Evolutionary conservation across 2,888 invertebrate genomes (phyloP), one percentile per base, ranked within the genome.

Genomic region (Orchesellides sinensis): DNA sequence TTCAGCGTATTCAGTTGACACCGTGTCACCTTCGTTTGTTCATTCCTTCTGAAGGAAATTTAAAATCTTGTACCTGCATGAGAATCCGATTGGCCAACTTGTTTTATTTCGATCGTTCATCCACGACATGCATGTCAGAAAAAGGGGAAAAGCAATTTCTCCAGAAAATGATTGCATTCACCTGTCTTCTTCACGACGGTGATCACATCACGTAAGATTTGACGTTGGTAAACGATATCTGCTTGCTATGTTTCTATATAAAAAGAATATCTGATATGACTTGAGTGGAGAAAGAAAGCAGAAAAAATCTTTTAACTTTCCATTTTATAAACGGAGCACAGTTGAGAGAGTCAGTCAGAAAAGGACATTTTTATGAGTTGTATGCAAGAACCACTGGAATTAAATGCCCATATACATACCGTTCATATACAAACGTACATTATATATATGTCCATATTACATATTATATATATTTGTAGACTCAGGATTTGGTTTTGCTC

Each of bases 251-350:
- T n/a, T n/a, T 47, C 35, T 32, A 29, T 10, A 21, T 49, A 59
- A 45, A 23, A 72, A 23, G 29, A 19, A 40, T 72, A 19, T n/a
- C 45, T 72, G 61, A 23, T 1, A 23, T 25, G 54, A 54, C 6
- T 54, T n/a, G 32, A 21, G 47, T 72, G 52, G 19, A 45, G 61
- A 78, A 68, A 61, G 40, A 69, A 49, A 47, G 65, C 27, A 74
- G 52, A 77, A 68, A 69, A 19, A 70, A 79, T 54, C 79, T 70
- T 79, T 78, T 68, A 78, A 78, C 78, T 78, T 78, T 78, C 78
- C 68, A 78, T 78, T 78, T 77, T 49, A 74, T 25, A 5, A 52
- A 21, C 52, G 10, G 10, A 10, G 6, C 32, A 32, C 10, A 32
- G 40, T 40, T 1, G n/a, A 40, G 4, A n/a, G 10, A 40, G 52